A percentile compares a stretch with the other conserved stretches of the same genome.
These are phyloP conservation scores for Episyrphus balteatus DNA, from an alignment of 1,140 invertebrate genomes.

Conservation along the genomic window DNA sequence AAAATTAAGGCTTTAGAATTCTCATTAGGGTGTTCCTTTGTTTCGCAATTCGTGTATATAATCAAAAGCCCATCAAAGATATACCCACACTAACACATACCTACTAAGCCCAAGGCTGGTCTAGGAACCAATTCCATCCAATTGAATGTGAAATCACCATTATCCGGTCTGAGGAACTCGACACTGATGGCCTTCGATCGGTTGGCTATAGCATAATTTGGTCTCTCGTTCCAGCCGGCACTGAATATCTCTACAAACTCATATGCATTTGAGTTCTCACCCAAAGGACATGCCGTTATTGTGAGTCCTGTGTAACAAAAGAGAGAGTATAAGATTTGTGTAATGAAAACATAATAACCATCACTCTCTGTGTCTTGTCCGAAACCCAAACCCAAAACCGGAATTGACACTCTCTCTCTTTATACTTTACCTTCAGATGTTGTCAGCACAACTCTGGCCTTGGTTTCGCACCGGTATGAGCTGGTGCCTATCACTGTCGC, in stretches of 20 bases:
- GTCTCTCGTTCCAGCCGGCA: slow-evolving; percentile 59
- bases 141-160: slow-evolving; percentile 60
- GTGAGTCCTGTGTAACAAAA: slow-evolving; percentile 17
- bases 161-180: slow-evolving; percentile 62
- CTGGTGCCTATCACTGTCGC: slow-evolving; percentile 16
- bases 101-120: slow-evolving; percentile 36
- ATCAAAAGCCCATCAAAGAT: background rate
- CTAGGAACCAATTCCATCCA: slow-evolving; percentile 73
- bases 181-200: slow-evolving; percentile 58
- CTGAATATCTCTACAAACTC: slow-evolving; percentile 61
- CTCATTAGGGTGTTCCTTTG: background rate
- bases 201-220: slow-evolving; percentile 29
- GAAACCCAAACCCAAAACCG: background rate
- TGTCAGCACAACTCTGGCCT: slow-evolving; percentile 29
- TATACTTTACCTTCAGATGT: slow-evolving; percentile 27
- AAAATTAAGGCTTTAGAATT: background rate
- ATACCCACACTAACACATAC: slow-evolving; percentile 7
- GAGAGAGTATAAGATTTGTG: background rate
- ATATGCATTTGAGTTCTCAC: slow-evolving; percentile 26
- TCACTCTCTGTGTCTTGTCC: background rate
- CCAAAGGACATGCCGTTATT: slow-evolving; percentile 32
- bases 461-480: slow-evolving; percentile 30
- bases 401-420: background rate
- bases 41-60: background rate
- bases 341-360: background rate